phyloP scores from a whole-genome alignment of 2,113 vertebrate genomes.

The Verasper variegatus region DNA sequence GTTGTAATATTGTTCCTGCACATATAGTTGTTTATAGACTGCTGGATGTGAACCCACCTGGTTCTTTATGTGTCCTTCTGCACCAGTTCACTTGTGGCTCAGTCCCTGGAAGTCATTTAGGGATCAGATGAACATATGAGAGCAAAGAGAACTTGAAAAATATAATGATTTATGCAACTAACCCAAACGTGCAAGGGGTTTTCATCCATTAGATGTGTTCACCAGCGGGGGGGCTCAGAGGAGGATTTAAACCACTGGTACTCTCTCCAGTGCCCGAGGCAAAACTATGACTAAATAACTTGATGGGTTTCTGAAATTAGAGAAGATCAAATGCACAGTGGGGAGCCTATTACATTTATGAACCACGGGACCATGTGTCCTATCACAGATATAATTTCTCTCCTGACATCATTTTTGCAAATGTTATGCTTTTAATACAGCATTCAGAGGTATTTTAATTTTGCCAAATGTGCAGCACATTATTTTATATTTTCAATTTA shows the following conservation, averaged over 20 bases:
- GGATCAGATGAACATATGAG: background rate
- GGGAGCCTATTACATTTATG: conserved; percentile 13
- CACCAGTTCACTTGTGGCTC: background rate
- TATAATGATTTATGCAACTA: background rate
- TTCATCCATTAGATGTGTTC: background rate
- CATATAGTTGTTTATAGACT: no score
- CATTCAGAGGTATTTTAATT: background rate
- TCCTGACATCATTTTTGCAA: conserved; percentile 8
- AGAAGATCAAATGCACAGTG: conserved; percentile 43
- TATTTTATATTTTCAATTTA: background rate
- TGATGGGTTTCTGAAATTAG: conserved; percentile 53
- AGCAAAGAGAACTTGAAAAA: background rate
- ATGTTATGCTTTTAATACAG: conserved; percentile 12
- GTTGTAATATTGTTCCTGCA: no score
- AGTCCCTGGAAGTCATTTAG: background rate
- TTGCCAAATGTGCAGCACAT: background rate
- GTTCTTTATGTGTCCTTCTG: background rate
- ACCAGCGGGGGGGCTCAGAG: background rate
- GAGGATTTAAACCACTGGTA: background rate
- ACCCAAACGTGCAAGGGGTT: background rate
- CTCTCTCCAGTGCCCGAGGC: conserved; percentile 16
- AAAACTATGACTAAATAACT: conserved; percentile 42
- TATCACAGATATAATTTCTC: background rate
- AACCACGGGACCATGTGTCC: conserved; percentile 9
- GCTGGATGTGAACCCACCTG: no score